Base-by-base conservation (phyloP, 2,888 invertebrate genomes). In the Apocheima hispidaria region DNA sequence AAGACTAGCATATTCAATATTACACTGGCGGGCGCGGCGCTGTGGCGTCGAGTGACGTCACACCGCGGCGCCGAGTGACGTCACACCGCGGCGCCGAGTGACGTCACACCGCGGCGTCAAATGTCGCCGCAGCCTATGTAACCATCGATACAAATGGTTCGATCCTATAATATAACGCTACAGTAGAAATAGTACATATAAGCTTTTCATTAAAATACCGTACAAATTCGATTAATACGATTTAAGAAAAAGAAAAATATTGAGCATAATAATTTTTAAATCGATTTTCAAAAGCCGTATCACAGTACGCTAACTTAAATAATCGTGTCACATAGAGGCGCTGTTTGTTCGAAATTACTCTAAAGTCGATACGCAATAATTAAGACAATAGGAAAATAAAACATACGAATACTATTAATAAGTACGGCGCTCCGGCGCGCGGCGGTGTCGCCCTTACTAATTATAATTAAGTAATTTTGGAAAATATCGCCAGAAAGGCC, bases 1-100 rank as follows among this genome's bases (percentile, higher is more conserved):
- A 86, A 92, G 93, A 93, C 93, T 93, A 93, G 93, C 91, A 93
- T 91, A 92, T 82, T 90, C 87, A 86, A 83, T 84, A 79, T 86
- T 79, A 80, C 74, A 80, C 78, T 82, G 44, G 23, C 46, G 49
- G 21, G 41, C 44, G 53, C 36, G 40, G 44, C 30, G 28, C 48
- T 20, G n/a, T n/a, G 23, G 20, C 28, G 38, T n/a, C 16, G 33
- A 9, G 14, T 18, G 43, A 26, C 18, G n/a, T 20, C 21, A 43
- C 21, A 21, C 18, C 21, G 48, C 18, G 44, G 5, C 40, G 49
- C n/a, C n/a, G 23, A 10, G 20, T 14, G 44, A 23, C 20, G 16
- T 16, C 26, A 40, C 28, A 28, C 21, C 28, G 2, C 43, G 26
- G 20, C 28, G 38, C 16, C 16, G 33, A 9, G 14, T 18, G 43